These are phyloP conservation scores for Acrocephalus kingi DNA, from an alignment of 2,113 vertebrate genomes.

Conservation along the genomic window DNA sequence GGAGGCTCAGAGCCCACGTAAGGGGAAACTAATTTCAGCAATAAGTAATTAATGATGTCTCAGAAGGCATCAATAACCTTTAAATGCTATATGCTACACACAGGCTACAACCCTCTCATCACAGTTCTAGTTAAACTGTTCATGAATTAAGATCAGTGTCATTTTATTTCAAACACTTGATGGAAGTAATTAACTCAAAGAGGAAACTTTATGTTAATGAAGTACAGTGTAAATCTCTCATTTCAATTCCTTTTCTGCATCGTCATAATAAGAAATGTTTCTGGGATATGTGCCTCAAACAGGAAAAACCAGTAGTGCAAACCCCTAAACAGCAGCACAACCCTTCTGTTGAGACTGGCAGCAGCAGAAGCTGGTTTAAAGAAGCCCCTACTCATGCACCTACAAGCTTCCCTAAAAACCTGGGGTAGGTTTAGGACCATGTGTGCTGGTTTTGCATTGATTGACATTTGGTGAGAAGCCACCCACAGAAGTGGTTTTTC, in stretches of 20 bases:
- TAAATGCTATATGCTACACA: not conserved
- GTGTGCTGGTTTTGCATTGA: not conserved
- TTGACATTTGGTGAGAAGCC: not conserved
- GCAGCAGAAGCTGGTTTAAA: not conserved
- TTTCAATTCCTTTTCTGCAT: not conserved
- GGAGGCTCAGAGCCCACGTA: not conserved
- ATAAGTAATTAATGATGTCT: slow-evolving; percentile 9
- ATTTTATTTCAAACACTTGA: not conserved
- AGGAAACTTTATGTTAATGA: not conserved
- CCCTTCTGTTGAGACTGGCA: not conserved
- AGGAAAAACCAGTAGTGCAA: not conserved
- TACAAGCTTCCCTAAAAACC: not conserved
- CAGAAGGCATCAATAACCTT: not conserved
- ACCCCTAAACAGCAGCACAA: not conserved
- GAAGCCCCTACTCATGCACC: not conserved
- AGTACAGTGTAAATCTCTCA: not conserved
- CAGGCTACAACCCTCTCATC: not conserved
- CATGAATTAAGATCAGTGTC: not conserved
- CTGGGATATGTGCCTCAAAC: not conserved
- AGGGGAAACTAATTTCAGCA: not conserved
- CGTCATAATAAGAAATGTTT: not conserved
- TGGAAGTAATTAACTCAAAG: slow-evolving; percentile 4
- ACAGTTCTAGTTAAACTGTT: not conserved
- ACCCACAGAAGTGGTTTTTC: not conserved
- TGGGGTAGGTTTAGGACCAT: not conserved